Base-by-base conservation (phyloP, 2,113 vertebrate genomes). In the Ceyx cyanopectus region DNA sequence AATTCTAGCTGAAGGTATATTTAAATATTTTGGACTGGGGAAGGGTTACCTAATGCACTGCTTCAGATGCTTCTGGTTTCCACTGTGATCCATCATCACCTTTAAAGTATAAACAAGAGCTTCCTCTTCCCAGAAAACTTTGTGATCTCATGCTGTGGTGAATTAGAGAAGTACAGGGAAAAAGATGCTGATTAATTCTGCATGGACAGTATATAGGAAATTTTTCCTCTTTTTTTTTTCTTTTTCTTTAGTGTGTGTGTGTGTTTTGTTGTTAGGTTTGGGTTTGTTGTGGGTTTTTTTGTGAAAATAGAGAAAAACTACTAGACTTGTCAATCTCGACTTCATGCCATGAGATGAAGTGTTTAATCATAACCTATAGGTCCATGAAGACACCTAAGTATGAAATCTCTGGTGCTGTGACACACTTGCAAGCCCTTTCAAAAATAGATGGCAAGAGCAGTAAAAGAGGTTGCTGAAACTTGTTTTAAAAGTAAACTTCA, bases 401-500 rank as follows among this genome's bases (percentile, higher is more conserved):
- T 83, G 60, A 88, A 85, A 82, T 67, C 5, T 67, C 37, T 46
- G 20, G 30, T 66, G 27, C n/a, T 66, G 50, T 0, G 2, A 69
- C 27, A 61, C 5, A 26, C 4, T 58, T 60, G 37, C 32, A 78
- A 75, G 10, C 14, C 5, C 50, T 73, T 58, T 57, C 43, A 54
- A 2, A 92, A 92, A 72, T 46, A 9, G 19, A 32, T 74, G 37
- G 67, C 30, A 43, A 67, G 72, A 58, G 32, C 63, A 74, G 68
- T 85, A 73, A 90, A n/a, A 67, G 66, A 62, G 34, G 62, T 63
- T 89, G 84, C 24, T 89, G 67, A 81, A 89, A 45, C 79, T 76
- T n/a, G 7, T 67, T 81, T 92, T 83, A n/a, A 88, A 90, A 87
- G 46, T 48, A 70, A 95, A 75, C 32, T 82, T 93, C 48, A 84